Base-by-base conservation (phyloP, 2,888 invertebrate species). In the Folsomia manolachei region DNA sequence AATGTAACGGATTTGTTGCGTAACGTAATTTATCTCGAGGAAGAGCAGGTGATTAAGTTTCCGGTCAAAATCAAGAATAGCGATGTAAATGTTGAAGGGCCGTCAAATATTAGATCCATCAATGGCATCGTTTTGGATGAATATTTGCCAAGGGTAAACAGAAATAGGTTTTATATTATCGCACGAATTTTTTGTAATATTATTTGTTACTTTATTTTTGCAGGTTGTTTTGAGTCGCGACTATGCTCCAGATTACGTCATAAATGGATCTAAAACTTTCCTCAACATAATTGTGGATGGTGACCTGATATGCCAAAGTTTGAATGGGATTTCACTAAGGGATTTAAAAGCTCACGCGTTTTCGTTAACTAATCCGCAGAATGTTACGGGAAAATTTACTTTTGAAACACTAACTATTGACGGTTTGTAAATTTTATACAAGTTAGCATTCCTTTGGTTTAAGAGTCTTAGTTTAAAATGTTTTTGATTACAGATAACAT, bases 321-420 rank as follows among this genome's bases (percentile, higher is more conserved):
- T 79, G 19, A 79, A 74, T 51, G 65, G 65, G 23, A 68, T 79
- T 1, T 62, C 72, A 27, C 23, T 79, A 7, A 27, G 14, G 14
- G 63, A 73, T 19, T 39, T 79, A 18, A 73, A 71, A 25, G 63
- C 25, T 11, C 56, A 73, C 25, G 77, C 72, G 7, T 69, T 79
- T 11, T 79, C 77, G 0, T 74, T 73, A 56, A 72, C 78, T 1
- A 71, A 74, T n/a, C 14, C 71, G n/a, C 79, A 79, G 64, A 23
- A 18, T 14, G 26, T 78, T 0, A 71, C 62, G 26, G 77, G 77
- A 27, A 67, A 69, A 26, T 70, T 75, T 65, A 67, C 26, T n/a
- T 75, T 79, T 14, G n/a, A 67, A 0, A 27, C 67, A 26, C 63
- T 53, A 9, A 25, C 56, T n/a, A 51, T 73, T 67, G 27, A 70